These are phyloP conservation scores for Poecile montanus DNA, from an alignment of 2,797 vertebrate genomes.

Conservation along the genomic window DNA sequence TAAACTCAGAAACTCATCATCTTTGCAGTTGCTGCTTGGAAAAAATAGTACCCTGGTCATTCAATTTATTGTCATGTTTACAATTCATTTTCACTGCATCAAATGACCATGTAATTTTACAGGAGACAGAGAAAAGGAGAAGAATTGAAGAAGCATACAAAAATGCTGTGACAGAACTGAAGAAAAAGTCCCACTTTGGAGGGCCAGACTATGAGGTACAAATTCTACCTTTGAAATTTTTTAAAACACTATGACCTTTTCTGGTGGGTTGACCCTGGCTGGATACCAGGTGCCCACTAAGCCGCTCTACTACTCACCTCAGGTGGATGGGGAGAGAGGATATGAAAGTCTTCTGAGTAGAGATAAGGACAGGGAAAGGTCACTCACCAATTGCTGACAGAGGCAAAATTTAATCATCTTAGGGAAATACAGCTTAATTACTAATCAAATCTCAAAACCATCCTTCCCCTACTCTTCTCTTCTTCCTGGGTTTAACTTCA, in stretches of 20 bases:
- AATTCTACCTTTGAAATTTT: background rate
- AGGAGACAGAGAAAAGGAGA: slow-evolving; percentile 91
- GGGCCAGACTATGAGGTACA: slow-evolving; percentile 95
- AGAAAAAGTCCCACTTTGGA: slow-evolving; percentile 95
- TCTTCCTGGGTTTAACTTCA: background rate
- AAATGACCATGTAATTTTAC: slow-evolving; percentile 19
- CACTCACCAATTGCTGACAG: background rate
- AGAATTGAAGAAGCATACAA: slow-evolving; percentile 88
- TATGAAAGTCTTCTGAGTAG: background rate
- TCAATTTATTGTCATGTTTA: background rate
- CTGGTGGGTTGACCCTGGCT: background rate
- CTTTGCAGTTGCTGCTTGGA: background rate
- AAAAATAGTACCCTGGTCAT: background rate
- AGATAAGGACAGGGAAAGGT: background rate
- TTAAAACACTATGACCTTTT: background rate
- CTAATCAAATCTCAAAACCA: background rate
- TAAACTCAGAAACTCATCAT: background rate
- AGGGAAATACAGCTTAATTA: background rate
- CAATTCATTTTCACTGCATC: background rate
- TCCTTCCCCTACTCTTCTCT: background rate
- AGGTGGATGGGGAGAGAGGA: background rate
- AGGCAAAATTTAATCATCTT: background rate
- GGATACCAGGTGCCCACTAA: background rate
- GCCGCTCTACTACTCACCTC: background rate
- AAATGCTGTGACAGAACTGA: slow-evolving; percentile 87